These are phyloP conservation scores for Lissonota sp. DNA, from an alignment of 2,888 invertebrate species.

Conservation along the genomic window DNA sequence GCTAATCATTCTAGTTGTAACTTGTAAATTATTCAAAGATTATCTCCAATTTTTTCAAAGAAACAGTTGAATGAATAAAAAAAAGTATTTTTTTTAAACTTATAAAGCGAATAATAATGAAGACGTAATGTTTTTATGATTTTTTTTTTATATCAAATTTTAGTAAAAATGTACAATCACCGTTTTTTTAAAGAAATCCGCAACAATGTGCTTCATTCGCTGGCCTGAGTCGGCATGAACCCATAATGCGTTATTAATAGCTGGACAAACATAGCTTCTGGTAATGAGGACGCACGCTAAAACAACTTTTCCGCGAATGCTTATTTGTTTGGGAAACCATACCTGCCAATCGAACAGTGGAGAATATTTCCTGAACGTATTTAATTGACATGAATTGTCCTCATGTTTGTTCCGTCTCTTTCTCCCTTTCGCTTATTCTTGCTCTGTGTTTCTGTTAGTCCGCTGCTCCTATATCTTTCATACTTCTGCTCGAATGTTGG, in stretches of 20 bases:
- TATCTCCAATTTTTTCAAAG: slow-evolving; percentile 3
- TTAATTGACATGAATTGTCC: slow-evolving; percentile 50
- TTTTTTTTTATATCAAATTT: too few relatives aligned
- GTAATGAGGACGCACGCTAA: slow-evolving; percentile 35
- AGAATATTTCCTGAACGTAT: slow-evolving; percentile 37
- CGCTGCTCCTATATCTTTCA: slow-evolving; percentile 42
- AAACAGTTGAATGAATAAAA: too few relatives aligned
- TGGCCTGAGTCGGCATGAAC: background rate
- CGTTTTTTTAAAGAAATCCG: too few relatives aligned
- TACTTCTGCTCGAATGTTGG: background rate
- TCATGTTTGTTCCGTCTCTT: slow-evolving; percentile 38
- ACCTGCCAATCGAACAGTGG: slow-evolving; percentile 25
- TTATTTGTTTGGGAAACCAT: slow-evolving; percentile 48
- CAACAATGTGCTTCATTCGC: too few relatives aligned
- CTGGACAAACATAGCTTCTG: slow-evolving; percentile 3
- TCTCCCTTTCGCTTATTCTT: background rate
- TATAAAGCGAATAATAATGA: too few relatives aligned
- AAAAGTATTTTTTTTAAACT: too few relatives aligned
- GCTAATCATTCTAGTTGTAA: background rate
- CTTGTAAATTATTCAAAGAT: slow-evolving; percentile 16
- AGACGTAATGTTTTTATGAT: too few relatives aligned
- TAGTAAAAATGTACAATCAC: too few relatives aligned
- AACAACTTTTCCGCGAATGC: slow-evolving; percentile 49
- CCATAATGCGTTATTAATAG: slow-evolving; percentile 6
- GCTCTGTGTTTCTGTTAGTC: background rate